A percentile compares a stretch with the other conserved stretches of the same genome.
These are phyloP conservation scores for Varanus salvator DNA, from an alignment of 2,113 vertebrate species.

Conservation along the genomic window DNA sequence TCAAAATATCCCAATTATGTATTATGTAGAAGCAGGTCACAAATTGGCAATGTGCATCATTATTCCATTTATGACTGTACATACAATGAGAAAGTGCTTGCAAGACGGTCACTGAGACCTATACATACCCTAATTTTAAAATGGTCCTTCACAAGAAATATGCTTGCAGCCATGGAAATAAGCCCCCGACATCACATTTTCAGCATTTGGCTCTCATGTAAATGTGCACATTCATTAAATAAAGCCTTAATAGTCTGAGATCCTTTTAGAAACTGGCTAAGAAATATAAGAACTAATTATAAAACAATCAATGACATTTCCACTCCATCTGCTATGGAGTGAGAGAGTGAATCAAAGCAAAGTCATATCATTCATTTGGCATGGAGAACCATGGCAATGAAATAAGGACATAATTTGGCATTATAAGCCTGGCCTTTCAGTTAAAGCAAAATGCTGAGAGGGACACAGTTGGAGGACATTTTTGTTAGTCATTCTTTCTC, in stretches of 20 bases:
- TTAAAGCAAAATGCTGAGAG: not conserved
- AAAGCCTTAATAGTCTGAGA: slow-evolving; percentile 1
- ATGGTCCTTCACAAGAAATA: not conserved
- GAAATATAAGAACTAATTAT: not conserved
- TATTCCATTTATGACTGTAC: not conserved
- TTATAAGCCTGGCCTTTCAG: not conserved
- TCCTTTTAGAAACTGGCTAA: not conserved
- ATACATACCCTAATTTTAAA: not conserved
- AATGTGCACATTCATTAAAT: not conserved
- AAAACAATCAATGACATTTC: slow-evolving; percentile 12
- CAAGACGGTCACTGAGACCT: not conserved
- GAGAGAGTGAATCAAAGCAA: slow-evolving; percentile 1
- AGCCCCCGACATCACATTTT: not conserved
- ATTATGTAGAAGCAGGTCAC: not conserved
- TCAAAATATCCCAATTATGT: not conserved
- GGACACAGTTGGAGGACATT: not conserved
- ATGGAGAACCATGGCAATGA: not conserved
- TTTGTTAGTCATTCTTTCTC: not conserved
- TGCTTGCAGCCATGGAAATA: not conserved
- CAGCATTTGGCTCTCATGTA: not conserved
- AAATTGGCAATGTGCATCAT: not conserved
- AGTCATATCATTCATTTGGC: not conserved
- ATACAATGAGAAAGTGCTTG: not conserved
- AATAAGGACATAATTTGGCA: slow-evolving; percentile 10
- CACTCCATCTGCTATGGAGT: not conserved